phyloP scores from a whole-genome alignment of 2,888 invertebrate species.

The Drosophila neonasuta region DNA sequence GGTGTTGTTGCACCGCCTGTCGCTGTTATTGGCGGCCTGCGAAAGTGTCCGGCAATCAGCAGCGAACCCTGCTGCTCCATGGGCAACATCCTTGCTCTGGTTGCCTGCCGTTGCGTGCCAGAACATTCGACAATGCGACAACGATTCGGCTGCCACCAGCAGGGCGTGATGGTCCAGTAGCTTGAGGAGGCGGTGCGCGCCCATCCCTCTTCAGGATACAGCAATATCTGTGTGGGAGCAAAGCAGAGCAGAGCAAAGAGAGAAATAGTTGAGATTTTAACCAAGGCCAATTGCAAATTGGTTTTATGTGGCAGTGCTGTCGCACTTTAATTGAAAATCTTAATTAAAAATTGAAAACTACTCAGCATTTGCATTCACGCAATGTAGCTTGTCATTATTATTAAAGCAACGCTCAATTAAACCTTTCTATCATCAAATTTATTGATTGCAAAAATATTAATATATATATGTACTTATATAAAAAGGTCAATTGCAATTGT shows the following conservation, averaged over 20 bases:
- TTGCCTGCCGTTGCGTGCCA: constrained; percentile 85
- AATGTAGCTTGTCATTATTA: constrained; percentile 11
- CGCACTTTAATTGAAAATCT: constrained; percentile 77
- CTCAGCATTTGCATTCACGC: constrained; percentile 41
- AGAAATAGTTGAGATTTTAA: constrained; percentile 29
- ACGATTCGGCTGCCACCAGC: constrained; percentile 92
- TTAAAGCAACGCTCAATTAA: neutral
- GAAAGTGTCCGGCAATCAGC: constrained; percentile 87
- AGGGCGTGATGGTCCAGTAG: constrained; percentile 93
- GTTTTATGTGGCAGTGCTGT: constrained; percentile 66
- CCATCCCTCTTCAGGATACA: constrained; percentile 95
- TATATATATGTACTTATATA: too few relatives aligned
- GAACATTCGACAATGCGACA: constrained; percentile 93
- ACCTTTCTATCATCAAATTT: neutral
- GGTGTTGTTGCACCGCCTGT: constrained; percentile 29
- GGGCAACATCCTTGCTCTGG: constrained; percentile 91
- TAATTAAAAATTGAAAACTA: constrained; percentile 75
- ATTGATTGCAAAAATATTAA: neutral
- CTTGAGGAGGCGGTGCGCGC: constrained; percentile 92
- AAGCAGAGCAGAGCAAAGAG: constrained; percentile 33
- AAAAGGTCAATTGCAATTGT: too few relatives aligned
- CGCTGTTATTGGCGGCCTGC: constrained; percentile 52
- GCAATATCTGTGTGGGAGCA: constrained; percentile 86
- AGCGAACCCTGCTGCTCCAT: constrained; percentile 89
- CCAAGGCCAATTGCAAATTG: constrained; percentile 67